Conservation (phyloP, 2,113 vertebrate genomes). For the Malaclemys terrapin region DNA sequence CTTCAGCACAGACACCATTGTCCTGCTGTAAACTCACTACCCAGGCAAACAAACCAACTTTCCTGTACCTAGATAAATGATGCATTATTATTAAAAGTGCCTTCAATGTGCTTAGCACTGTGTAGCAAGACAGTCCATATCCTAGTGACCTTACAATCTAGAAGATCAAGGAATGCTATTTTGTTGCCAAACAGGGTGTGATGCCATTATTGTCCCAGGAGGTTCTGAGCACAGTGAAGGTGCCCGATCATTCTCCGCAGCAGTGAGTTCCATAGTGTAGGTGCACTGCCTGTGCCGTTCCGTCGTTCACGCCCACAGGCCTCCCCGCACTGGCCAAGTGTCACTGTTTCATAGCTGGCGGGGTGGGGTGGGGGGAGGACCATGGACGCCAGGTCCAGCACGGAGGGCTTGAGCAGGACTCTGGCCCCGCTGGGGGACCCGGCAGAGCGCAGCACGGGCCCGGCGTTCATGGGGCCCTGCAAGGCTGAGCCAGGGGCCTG, state of each 20-base stretch:
- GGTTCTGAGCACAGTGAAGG: no score
- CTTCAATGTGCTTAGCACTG: no score
- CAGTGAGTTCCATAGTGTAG: no score
- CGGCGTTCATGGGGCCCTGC: neutral
- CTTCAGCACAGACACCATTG: neutral
- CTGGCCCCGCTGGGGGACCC: neutral
- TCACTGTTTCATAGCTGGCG: rapidly evolving
- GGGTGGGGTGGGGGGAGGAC: no score
- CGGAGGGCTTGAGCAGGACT: no score
- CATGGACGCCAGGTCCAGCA: no score
- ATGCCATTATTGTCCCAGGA: rapidly evolving
- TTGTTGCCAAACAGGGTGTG: neutral
- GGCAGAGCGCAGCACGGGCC: neutral
- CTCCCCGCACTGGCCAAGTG: no score
- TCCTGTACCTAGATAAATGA: neutral
- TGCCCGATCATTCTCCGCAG: neutral
- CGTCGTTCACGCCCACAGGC: no score
- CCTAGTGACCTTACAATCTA: no score
- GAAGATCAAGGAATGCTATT: no score
- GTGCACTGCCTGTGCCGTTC: no score
- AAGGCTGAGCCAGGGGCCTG: neutral
- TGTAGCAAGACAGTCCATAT: neutral
- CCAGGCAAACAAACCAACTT: neutral
- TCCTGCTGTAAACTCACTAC: neutral
- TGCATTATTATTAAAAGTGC: no score